Evolutionary conservation across 2,113 vertebrate species (phyloP), one percentile per base, ranked within the genome.

Genomic region (Oreocharis arfaki): DNA sequence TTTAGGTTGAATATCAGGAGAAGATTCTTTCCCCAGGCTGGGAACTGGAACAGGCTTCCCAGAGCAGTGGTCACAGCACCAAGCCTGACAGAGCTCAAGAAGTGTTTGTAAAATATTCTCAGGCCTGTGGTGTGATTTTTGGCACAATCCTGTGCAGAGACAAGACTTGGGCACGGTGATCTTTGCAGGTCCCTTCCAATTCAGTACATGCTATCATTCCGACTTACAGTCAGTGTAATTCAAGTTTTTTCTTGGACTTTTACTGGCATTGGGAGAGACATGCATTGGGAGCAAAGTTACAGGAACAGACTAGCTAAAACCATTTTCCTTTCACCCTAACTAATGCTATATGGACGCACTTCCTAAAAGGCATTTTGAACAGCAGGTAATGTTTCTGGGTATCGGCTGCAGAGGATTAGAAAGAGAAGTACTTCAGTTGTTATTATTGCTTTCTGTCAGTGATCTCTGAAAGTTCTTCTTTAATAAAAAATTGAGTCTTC

Each of bases 101-200:
- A 60, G 28, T 20, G 12, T 41, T 82, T n/a, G 11, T 14, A 22
- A 24, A 53, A 26, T 22, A 5, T n/a, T 39, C 61, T 60, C 33
- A 46, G 55, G 39, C 15, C 33, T 0, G 0, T 8, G 15, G 6
- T 60, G 18, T 42, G 32, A 27, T 23, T 80, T 69, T 75, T 81
- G 19, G 19, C 1, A 0, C n/a, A 11, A 9, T 39, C 11, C n/a
- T 75, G 7, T 46, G 13, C 46, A 46, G 23, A 75, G 20, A 9
- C 53, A 39, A 23, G 27, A 67, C 28, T n/a, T 28, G 13, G 33
- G 28, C 9, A 33, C 9, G 3, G 5, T 65, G 44, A 53, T 46
- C 3, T 35, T 67, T n/a, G 19, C 24, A 16, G 9, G 5, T 46
- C 28, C 13, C 16, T 30, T 68, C 11, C 46, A 59, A 30, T 13